Evolutionary conservation across 64 coral and sea anemone genomes (phyloP).

Genomic region (Anthopleura sola): DNA sequence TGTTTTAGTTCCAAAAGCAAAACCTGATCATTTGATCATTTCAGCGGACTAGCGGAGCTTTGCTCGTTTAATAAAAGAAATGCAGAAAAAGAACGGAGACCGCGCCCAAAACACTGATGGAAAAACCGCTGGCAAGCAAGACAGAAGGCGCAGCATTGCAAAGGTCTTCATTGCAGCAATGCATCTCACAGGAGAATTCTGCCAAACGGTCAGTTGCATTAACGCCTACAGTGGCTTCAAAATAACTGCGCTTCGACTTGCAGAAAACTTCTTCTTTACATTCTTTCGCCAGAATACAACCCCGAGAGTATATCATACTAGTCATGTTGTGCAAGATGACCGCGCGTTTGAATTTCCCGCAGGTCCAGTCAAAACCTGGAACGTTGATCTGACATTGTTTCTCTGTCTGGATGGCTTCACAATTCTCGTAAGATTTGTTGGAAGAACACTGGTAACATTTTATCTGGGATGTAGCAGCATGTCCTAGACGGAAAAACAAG

Average conservation of each 20-base stretch:
- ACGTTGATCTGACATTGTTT: not conserved
- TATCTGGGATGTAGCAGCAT: constrained; percentile 4
- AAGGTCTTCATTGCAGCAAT: not conserved
- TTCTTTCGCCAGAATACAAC: not conserved
- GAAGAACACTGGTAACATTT: not conserved
- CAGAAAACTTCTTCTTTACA: not conserved
- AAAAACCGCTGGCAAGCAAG: not conserved
- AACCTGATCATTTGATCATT: not conserved
- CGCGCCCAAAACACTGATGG: not conserved
- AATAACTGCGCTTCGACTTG: not conserved
- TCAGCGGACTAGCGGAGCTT: not conserved
- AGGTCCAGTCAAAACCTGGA: not conserved
- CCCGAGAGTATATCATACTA: not conserved
- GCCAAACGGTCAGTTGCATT: not conserved
- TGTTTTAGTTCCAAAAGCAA: not conserved
- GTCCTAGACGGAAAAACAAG: not conserved
- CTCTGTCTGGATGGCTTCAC: not conserved
- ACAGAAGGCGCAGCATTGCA: not conserved
- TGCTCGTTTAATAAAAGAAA: not conserved
- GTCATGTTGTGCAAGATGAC: not conserved
- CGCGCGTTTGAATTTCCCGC: not conserved
- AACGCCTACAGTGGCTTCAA: not conserved
- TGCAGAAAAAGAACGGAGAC: not conserved
- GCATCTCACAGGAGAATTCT: not conserved
- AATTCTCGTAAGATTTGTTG: not conserved